These are phyloP conservation scores for Drosophila greeni DNA, from an alignment of 2,888 invertebrate genomes.

Conservation along the genomic window DNA sequence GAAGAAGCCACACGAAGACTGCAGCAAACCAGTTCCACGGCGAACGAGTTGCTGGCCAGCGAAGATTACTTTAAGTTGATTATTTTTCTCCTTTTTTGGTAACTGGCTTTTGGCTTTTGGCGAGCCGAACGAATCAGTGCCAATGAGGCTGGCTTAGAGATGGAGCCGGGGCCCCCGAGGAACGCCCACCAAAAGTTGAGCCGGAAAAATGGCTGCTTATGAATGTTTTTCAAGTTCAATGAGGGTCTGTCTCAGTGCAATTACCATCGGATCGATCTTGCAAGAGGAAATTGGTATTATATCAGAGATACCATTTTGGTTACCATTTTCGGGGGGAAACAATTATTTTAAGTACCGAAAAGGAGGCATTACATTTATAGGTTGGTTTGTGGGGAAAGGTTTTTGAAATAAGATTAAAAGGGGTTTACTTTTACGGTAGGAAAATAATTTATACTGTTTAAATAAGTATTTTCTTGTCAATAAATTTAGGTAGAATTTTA, in stretches of 20 bases:
- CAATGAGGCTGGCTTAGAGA: constrained; percentile 51
- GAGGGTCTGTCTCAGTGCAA: constrained; percentile 5
- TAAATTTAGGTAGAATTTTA: too few relatives aligned
- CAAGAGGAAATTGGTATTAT: neutral
- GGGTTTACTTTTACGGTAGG: neutral
- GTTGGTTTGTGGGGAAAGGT: too few relatives aligned
- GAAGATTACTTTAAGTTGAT: constrained; percentile 38
- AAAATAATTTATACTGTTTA: neutral
- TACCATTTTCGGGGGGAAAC: neutral
- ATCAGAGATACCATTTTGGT: neutral
- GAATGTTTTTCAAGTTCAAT: constrained; percentile 13
- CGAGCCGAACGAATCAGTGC: constrained; percentile 69
- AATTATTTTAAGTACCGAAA: neutral
- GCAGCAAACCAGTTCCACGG: constrained; percentile 61
- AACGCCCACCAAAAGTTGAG: constrained; percentile 28
- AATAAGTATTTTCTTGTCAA: too few relatives aligned
- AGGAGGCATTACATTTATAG: neutral
- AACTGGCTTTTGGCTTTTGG: constrained; percentile 49
- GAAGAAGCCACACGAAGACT: constrained; percentile 38
- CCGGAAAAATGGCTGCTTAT: constrained; percentile 38
- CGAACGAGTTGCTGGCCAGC: constrained; percentile 63
- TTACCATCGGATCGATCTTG: constrained; percentile 3
- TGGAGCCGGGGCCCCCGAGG: constrained; percentile 30
- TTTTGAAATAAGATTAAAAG: neutral
- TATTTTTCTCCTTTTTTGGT: constrained; percentile 12